phyloP scores from a whole-genome alignment of 2,888 invertebrate species.

The Rotaria macrura region DNA sequence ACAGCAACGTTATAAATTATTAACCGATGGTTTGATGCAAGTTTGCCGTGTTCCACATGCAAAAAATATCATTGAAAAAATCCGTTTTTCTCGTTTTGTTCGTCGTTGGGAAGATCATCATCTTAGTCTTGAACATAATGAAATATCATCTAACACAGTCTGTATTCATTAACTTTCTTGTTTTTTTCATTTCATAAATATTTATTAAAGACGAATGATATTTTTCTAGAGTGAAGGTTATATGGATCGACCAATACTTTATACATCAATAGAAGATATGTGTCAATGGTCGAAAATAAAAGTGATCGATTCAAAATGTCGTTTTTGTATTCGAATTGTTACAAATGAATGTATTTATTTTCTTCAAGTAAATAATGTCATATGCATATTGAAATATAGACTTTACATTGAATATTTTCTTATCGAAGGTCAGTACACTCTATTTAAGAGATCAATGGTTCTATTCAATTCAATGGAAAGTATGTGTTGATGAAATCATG shows the following conservation, averaged over 20 bases:
- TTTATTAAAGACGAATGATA: slow-evolving; percentile 25
- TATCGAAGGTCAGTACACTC: slow-evolving; percentile 61
- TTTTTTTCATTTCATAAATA: not conserved
- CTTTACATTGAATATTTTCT: not conserved
- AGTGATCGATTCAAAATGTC: slow-evolving; percentile 25
- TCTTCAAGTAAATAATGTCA: not conserved
- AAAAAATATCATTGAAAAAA: slow-evolving; percentile 66
- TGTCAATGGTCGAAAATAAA: not conserved
- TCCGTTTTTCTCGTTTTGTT: slow-evolving; percentile 65
- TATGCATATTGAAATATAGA: too few relatives aligned
- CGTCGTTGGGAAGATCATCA: slow-evolving; percentile 66
- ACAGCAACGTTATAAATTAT: slow-evolving; percentile 24
- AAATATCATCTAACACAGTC: slow-evolving; percentile 65
- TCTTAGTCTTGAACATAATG: slow-evolving; percentile 60
- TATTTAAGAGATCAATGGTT: slow-evolving; percentile 73
- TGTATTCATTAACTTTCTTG: not conserved
- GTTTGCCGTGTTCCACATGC: slow-evolving; percentile 68
- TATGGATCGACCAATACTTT: slow-evolving; percentile 61
- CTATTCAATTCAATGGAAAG: slow-evolving; percentile 68
- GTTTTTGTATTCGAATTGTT: slow-evolving; percentile 27
- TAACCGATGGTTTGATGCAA: slow-evolving; percentile 56
- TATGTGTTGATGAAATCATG: slow-evolving; percentile 47
- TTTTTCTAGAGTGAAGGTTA: slow-evolving; percentile 49
- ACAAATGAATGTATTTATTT: slow-evolving; percentile 17
- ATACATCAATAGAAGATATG: slow-evolving; percentile 63